Base-by-base conservation (phyloP, 2,888 invertebrate genomes). In the Eupithecia centaureata region DNA sequence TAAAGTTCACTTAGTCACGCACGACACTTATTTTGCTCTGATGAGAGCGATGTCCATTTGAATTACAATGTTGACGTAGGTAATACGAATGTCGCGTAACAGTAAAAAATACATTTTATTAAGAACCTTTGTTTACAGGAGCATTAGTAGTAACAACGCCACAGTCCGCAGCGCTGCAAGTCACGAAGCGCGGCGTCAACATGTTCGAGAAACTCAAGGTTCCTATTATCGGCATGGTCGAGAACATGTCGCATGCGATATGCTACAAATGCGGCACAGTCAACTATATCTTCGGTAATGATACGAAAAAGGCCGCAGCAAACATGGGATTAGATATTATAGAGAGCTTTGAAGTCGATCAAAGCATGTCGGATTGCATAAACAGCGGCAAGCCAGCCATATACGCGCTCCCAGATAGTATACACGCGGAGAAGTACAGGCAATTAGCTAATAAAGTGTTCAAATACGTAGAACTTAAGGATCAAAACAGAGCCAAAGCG, bases 71-170 rank as follows among this genome's bases (percentile, higher is more conserved):
- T 18, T 18, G 42, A 42, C 42, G 42, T 42, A 42, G 18, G 42
- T 42, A 8, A 15, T 25, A 51, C 13, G 13, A 25, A 54, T 15
- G 3, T 54, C 54, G 30, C n/a, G 5, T 54, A 15, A 30, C 25
- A 15, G 52, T 52, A 28, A 33, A 15, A 25, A 52, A 51, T n/a
- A 18, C 15, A 61, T 32, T 22, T 33, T 54, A 10, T 32, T 58
- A 54, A 63, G 15, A 28, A 7, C 35, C 32, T 27, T 65, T 63
- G 52, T 68, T 85, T 83, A 56, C 83, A 96, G 97, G 97, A 22
- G 97, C 96, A 5, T 82, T 99, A n/a, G 91, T 99, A 59, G 97
- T 99, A 0, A 98, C 98, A 10, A 99, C 98, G 0, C 98, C 99
- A 0, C 99, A 99, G 86, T 95, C 95, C 63, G 96, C 98, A 2